Percentiles rank a stretch among this genome's conserved stretches.
Evolutionary conservation across 1,140 invertebrate genomes (phyloP).

Genomic region (Anadara kagoshimensis): DNA sequence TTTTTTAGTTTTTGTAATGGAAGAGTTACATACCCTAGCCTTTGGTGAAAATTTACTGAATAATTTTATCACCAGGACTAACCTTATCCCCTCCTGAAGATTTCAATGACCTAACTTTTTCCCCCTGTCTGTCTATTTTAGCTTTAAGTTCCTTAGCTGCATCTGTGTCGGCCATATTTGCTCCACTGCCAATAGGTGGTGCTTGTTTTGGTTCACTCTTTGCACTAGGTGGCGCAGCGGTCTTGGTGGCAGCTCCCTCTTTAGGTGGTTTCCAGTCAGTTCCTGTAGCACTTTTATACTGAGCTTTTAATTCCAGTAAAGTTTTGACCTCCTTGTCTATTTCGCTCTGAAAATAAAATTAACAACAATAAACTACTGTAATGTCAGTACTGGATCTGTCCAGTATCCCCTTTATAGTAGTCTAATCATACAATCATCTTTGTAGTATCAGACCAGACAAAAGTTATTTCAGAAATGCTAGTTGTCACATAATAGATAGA

Average conservation of each 20-base stretch:
- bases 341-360: constrained; percentile 45
- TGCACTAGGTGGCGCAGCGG: constrained; percentile 48
- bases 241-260: constrained; percentile 19
- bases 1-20: too few relatives aligned
- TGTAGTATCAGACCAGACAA: neutral
- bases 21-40: too few relatives aligned
- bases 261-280: constrained; percentile 70
- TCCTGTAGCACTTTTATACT: constrained; percentile 85
- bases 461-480: too few relatives aligned
- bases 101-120: constrained; percentile 75
- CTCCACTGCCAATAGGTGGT: constrained; percentile 27
- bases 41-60: too few relatives aligned
- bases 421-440: neutral
- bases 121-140: constrained; percentile 75
- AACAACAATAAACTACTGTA: neutral
- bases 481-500: too few relatives aligned
- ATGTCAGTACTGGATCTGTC: neutral
- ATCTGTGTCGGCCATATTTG: constrained; percentile 54
- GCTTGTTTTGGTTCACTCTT: constrained; percentile 60
- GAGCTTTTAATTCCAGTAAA: constrained; percentile 84
- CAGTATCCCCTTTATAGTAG: neutral
- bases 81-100: constrained; percentile 64
- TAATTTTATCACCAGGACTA: too few relatives aligned
- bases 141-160: constrained; percentile 63
- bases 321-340: constrained; percentile 84